A percentile compares a stretch with the other conserved stretches of the same genome.
Conservation (phyloP, 2,888 invertebrate genomes). For the Drosophila mettleri region DNA sequence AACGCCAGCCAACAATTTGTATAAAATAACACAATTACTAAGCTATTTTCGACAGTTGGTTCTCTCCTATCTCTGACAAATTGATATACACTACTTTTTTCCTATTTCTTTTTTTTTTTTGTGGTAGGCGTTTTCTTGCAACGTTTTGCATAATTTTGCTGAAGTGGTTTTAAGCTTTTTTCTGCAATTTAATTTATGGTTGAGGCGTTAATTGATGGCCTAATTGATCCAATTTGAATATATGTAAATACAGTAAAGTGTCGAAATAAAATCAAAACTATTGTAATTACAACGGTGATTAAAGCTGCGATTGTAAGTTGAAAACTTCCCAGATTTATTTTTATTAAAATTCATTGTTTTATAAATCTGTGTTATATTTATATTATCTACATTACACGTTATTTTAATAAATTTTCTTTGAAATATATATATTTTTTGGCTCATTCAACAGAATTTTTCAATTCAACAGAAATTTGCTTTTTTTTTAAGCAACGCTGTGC, state of each 20-base stretch:
- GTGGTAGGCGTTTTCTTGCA: slow-evolving; percentile 57
- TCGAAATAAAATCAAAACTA: slow-evolving; percentile 49
- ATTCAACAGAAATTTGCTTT: too few relatives aligned
- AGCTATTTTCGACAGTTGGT: slow-evolving; percentile 44
- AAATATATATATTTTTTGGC: background rate
- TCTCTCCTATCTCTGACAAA: slow-evolving; percentile 22
- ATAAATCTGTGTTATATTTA: background rate
- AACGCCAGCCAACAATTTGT: slow-evolving; percentile 42
- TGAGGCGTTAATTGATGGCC: slow-evolving; percentile 76
- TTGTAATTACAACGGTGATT: slow-evolving; percentile 17
- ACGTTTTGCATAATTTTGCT: slow-evolving; percentile 71
- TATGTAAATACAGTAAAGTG: slow-evolving; percentile 42
- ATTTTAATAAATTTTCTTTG: background rate
- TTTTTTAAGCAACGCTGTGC: too few relatives aligned
- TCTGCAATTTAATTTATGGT: slow-evolving; percentile 71
- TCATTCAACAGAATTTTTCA: background rate
- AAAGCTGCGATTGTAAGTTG: background rate
- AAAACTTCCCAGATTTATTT: background rate
- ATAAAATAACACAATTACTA: slow-evolving; percentile 70
- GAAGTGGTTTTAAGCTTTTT: slow-evolving; percentile 68
- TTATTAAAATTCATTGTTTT: background rate
- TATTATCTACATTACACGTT: too few relatives aligned
- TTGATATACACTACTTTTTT: slow-evolving; percentile 23
- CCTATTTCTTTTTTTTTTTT: background rate
- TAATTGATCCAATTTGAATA: slow-evolving; percentile 76